These are phyloP conservation scores for Nautilus pompilius DNA, from an alignment of 1,140 invertebrate species.

Conservation along the genomic window DNA sequence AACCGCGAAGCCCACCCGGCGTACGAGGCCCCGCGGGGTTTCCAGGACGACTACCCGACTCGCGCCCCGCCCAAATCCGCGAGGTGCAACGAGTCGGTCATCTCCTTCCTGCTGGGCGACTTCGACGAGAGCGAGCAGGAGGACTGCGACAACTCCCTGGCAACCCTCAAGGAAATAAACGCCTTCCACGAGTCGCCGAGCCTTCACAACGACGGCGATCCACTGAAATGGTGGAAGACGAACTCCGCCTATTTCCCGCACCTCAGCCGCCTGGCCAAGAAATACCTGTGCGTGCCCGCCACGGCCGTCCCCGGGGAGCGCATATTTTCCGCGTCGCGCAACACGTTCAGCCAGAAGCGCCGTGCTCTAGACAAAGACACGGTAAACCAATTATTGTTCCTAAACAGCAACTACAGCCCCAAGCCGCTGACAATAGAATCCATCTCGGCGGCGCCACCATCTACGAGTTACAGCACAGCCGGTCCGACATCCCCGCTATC, in stretches of 20 bases:
- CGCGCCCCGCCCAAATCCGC: too few relatives aligned
- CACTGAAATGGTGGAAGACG: slow-evolving; percentile 14
- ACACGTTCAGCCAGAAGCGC: background rate
- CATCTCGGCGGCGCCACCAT: too few relatives aligned
- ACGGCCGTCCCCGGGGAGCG: slow-evolving; percentile 3
- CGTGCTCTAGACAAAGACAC: background rate
- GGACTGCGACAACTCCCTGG: background rate
- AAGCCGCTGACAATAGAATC: too few relatives aligned
- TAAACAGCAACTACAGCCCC: slow-evolving; percentile 11
- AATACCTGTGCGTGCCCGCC: slow-evolving; percentile 14
- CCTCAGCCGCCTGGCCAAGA: slow-evolving; percentile 9
- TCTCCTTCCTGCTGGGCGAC: slow-evolving; percentile 12
- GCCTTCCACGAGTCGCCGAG: slow-evolving; percentile 9
- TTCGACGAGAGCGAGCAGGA: background rate
- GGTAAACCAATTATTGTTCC: slow-evolving; percentile 7
- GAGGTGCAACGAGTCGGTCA: background rate
- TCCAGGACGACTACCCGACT: background rate
- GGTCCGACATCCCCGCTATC: too few relatives aligned
- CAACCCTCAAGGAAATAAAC: slow-evolving; percentile 12
- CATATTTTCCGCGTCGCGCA: slow-evolving; percentile 7
- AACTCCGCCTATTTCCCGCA: slow-evolving; percentile 9
- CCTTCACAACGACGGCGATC: slow-evolving; percentile 6
- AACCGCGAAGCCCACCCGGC: background rate
- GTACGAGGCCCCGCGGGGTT: slow-evolving; percentile 3
- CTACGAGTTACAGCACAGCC: too few relatives aligned